phyloP scores from a whole-genome alignment of 2,113 vertebrate genomes.

The Nothobranchius furzeri region DNA sequence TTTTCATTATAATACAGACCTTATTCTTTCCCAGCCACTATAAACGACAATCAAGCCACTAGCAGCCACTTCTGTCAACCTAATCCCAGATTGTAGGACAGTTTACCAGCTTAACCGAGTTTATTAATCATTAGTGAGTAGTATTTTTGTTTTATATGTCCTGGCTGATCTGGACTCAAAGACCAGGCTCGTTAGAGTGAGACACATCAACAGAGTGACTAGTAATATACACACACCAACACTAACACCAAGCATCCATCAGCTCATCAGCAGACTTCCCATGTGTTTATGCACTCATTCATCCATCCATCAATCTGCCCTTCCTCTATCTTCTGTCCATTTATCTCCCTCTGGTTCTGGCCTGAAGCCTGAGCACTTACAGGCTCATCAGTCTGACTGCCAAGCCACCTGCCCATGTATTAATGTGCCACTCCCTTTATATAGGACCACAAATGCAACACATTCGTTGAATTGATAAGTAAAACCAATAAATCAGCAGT shows the following conservation, averaged over 20 bases:
- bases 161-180: not conserved
- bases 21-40: too few relatives aligned
- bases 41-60: too few relatives aligned
- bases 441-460: constrained; percentile 8
- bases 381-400: constrained; percentile 41
- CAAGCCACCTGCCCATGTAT: constrained; percentile 37
- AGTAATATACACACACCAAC: not conserved
- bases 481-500: constrained; percentile 31
- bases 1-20: too few relatives aligned
- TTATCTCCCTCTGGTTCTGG: constrained; percentile 33
- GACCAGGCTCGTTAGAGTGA: not conserved
- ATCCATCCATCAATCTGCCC: constrained; percentile 38
- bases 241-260: constrained; percentile 36
- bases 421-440: constrained; percentile 48
- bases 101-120: too few relatives aligned
- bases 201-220: not conserved
- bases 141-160: not conserved
- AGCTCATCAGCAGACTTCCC: constrained; percentile 42
- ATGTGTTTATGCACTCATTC: constrained; percentile 50
- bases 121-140: too few relatives aligned
- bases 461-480: constrained; percentile 44
- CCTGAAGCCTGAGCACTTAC: constrained; percentile 44
- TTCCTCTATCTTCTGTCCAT: constrained; percentile 33
- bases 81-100: too few relatives aligned
- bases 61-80: too few relatives aligned